phyloP scores from a whole-genome alignment of 1,140 invertebrate genomes.

The Drusus annulatus region DNA sequence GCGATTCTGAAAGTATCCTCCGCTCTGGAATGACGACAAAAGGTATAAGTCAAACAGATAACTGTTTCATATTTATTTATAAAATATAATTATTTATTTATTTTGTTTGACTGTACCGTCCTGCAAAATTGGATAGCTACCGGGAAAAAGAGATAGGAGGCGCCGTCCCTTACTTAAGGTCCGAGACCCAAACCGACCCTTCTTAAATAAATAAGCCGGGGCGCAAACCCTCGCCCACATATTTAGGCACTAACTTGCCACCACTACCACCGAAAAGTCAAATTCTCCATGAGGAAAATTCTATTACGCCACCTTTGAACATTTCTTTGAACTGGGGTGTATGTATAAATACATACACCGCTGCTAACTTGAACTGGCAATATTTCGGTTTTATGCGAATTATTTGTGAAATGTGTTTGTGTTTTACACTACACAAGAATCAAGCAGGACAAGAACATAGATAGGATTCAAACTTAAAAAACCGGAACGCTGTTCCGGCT shows the following conservation, averaged over 20 bases:
- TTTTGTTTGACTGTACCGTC: conserved; percentile 40
- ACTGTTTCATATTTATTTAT: not conserved
- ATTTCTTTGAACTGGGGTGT: conserved; percentile 34
- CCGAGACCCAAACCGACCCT: conserved; percentile 55
- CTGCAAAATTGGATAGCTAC: conserved; percentile 36
- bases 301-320: conserved; percentile 10
- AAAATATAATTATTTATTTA: not conserved
- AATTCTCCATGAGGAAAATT: conserved; percentile 30
- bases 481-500: too few species aligned
- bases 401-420: too few species aligned
- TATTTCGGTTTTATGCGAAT: too few species aligned
- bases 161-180: conserved; percentile 51
- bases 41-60: too few species aligned
- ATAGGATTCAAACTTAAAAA: too few species aligned
- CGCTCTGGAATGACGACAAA: too few species aligned
- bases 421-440: too few species aligned
- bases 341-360: conserved; percentile 14
- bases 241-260: conserved; percentile 42
- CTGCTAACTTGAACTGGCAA: too few species aligned
- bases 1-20: too few species aligned
- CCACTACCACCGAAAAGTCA: conserved; percentile 25
- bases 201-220: conserved; percentile 59
- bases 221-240: conserved; percentile 45
- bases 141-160: conserved; percentile 52
- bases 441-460: too few species aligned